Conservation (phyloP, 1,140 invertebrate species). For the Apolygus lucorum region DNA sequence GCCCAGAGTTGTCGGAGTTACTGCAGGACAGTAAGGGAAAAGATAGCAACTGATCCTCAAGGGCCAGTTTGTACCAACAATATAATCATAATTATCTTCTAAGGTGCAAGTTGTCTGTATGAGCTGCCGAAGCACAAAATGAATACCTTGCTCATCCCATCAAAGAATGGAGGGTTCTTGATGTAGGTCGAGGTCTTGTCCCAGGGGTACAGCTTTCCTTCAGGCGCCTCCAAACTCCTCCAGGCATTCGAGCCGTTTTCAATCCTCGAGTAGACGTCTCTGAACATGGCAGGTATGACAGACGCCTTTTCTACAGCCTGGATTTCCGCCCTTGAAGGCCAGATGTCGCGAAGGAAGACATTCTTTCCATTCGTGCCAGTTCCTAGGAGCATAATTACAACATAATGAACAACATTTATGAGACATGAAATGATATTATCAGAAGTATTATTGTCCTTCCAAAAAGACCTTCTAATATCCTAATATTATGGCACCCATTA, state of each 20-base stretch:
- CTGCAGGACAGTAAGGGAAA: no score
- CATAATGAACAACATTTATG: no score
- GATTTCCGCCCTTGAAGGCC: slow-evolving; percentile 88
- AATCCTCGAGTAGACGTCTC: slow-evolving; percentile 86
- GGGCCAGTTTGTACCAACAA: no score
- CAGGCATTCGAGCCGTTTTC: slow-evolving; percentile 77
- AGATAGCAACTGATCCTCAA: no score
- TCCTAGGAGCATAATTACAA: no score
- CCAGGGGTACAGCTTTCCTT: slow-evolving; percentile 86
- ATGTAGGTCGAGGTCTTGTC: slow-evolving; percentile 88
- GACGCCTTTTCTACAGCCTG: slow-evolving; percentile 77
- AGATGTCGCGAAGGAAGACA: slow-evolving; percentile 86
- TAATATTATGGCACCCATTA: no score
- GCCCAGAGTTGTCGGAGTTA: no score
- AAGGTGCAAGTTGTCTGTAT: neutral
- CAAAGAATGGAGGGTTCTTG: slow-evolving; percentile 94
- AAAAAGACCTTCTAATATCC: no score
- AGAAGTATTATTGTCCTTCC: no score
- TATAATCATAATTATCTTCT: no score
- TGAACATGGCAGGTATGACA: slow-evolving; percentile 97
- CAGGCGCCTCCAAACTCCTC: slow-evolving; percentile 72
- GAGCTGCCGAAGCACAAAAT: neutral
- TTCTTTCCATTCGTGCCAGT: slow-evolving; percentile 55
- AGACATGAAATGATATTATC: no score
- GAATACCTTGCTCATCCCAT: slow-evolving; percentile 62